A percentile compares a stretch with the other conserved stretches of the same genome.
phyloP scores from a whole-genome alignment of 2,888 invertebrate species.

The Sphaerophoria taeniata region DNA sequence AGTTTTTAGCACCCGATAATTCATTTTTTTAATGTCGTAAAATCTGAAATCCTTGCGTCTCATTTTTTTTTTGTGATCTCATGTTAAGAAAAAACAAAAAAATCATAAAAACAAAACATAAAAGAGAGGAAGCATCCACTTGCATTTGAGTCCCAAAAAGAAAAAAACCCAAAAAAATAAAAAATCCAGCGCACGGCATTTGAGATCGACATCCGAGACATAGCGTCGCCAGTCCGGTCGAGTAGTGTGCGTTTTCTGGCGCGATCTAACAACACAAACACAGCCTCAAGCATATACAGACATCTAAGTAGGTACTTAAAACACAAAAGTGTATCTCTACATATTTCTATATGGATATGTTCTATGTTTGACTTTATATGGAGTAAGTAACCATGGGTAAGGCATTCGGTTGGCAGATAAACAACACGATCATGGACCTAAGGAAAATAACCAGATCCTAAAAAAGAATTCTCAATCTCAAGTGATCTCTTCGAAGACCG shows the following conservation, averaged over 20 bases:
- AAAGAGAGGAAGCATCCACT: slow-evolving; percentile 73
- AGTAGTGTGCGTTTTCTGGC: slow-evolving; percentile 68
- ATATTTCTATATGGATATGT: slow-evolving; percentile 16
- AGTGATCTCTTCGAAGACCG: slow-evolving; percentile 60
- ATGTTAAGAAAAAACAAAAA: slow-evolving; percentile 38
- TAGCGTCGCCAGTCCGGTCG: slow-evolving; percentile 72
- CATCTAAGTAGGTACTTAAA: background rate
- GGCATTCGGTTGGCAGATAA: slow-evolving; percentile 71
- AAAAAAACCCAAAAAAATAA: slow-evolving; percentile 8
- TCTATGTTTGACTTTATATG: slow-evolving; percentile 71
- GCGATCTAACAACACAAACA: slow-evolving; percentile 41
- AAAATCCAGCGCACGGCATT: slow-evolving; percentile 64
- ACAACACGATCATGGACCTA: slow-evolving; percentile 73
- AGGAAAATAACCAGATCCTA: slow-evolving; percentile 74
- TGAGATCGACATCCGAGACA: slow-evolving; percentile 74
- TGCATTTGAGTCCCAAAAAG: slow-evolving; percentile 55
- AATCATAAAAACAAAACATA: slow-evolving; percentile 40
- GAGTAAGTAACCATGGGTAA: slow-evolving; percentile 68
- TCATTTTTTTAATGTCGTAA: slow-evolving; percentile 61
- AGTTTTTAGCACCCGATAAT: slow-evolving; percentile 73
- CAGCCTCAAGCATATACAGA: background rate
- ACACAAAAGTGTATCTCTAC: background rate
- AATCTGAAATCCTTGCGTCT: slow-evolving; percentile 59
- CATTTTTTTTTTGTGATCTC: slow-evolving; percentile 57
- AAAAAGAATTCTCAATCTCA: slow-evolving; percentile 74